Evolutionary conservation across 2,797 vertebrate species (phyloP).

Genomic region (Sus cebifrons): DNA sequence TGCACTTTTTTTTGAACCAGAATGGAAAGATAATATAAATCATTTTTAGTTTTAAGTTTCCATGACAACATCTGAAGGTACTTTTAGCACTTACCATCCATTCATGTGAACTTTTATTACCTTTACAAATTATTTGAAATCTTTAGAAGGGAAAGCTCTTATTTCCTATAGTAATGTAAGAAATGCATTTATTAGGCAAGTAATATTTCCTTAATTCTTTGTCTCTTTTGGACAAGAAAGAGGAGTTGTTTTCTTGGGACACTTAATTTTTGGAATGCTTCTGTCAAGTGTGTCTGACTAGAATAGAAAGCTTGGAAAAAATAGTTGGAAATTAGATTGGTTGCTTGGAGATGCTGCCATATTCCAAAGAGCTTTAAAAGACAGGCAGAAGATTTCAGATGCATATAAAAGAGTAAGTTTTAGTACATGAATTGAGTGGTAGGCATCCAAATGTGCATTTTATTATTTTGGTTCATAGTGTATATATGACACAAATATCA

Average conservation of each 20-base stretch:
- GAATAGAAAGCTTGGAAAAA: constrained; percentile 56
- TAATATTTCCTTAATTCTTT: constrained; percentile 61
- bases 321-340: constrained; percentile 24
- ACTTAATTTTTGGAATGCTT: constrained; percentile 31
- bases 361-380: constrained; percentile 43
- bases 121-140: constrained; percentile 72
- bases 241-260: constrained; percentile 37
- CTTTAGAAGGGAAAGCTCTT: constrained; percentile 50
- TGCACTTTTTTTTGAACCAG: constrained; percentile 39
- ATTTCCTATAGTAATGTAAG: constrained; percentile 42
- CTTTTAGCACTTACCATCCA: constrained; percentile 57
- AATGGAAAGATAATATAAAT: constrained; percentile 68
- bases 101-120: constrained; percentile 61
- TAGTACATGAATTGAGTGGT: neutral
- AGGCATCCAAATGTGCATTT: constrained; percentile 26
- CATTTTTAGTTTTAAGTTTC: constrained; percentile 69
- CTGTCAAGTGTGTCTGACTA: constrained; percentile 1
- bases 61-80: constrained; percentile 65
- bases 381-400: constrained; percentile 7
- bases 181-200: constrained; percentile 60
- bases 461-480: constrained; percentile 12
- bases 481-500: constrained; percentile 22
- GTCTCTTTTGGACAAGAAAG: constrained; percentile 67
- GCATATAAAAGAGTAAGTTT: neutral
- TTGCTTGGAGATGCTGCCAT: neutral